phyloP scores from a whole-genome alignment of 2,797 vertebrate species.

The Gobionotothen gibberifrons region DNA sequence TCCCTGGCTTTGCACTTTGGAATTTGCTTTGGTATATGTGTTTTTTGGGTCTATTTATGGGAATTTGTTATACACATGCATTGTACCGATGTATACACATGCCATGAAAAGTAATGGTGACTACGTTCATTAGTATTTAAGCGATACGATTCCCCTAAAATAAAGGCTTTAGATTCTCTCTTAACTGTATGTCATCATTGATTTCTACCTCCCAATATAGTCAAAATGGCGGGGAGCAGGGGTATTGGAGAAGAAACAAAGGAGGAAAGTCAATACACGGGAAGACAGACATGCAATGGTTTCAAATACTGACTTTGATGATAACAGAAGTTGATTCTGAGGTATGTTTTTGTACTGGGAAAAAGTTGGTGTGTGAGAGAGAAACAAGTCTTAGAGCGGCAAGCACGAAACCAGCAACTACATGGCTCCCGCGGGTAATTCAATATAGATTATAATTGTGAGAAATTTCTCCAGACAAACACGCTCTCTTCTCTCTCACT shows the following conservation, averaged over 20 bases:
- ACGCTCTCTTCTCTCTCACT: slow-evolving; percentile 21
- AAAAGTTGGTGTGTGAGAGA: slow-evolving; percentile 21
- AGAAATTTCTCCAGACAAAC: slow-evolving; percentile 52
- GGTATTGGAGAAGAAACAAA: slow-evolving; percentile 3
- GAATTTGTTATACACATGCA: too few species aligned
- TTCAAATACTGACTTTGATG: slow-evolving; percentile 54
- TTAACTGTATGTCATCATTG: slow-evolving; percentile 6
- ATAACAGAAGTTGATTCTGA: slow-evolving; percentile 56
- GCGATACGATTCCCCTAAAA: background rate
- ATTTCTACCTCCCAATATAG: slow-evolving; percentile 1
- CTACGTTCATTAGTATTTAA: too few species aligned
- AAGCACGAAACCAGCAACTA: slow-evolving; percentile 50
- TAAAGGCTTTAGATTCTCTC: background rate
- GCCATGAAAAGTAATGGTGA: too few species aligned
- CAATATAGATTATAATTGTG: slow-evolving; percentile 67
- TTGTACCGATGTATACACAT: too few species aligned
- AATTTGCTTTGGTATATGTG: too few species aligned
- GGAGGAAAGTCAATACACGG: slow-evolving; percentile 16
- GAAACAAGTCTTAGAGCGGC: slow-evolving; percentile 14
- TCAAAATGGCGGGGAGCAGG: slow-evolving; percentile 14
- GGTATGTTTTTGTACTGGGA: slow-evolving; percentile 37
- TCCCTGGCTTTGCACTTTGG: too few species aligned
- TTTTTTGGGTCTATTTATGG: too few species aligned
- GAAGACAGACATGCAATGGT: slow-evolving; percentile 42
- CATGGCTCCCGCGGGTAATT: slow-evolving; percentile 53